Evolutionary conservation across 2,797 vertebrate species (phyloP).

Genomic region (Typhlichthys eigenmanni): DNA sequence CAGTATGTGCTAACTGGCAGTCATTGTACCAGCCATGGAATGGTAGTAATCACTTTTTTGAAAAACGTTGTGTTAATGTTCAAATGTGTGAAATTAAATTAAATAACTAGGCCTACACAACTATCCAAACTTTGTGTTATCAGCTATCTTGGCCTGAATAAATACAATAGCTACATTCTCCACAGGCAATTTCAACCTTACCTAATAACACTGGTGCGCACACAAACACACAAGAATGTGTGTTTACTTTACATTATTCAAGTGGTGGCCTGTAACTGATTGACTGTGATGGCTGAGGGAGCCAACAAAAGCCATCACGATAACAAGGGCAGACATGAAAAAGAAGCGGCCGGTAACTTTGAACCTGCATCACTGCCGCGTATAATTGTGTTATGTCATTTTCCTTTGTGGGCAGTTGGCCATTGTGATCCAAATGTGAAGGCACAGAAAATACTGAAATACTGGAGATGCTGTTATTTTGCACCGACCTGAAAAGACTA

Average conservation of each 20-base stretch:
- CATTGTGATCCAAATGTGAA: slow-evolving; percentile 11
- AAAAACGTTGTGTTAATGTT: too few relatives aligned
- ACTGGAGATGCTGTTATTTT: slow-evolving; percentile 34
- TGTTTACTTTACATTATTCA: slow-evolving; percentile 16
- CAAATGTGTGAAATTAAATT: too few relatives aligned
- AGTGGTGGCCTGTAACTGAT: slow-evolving; percentile 44
- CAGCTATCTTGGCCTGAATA: too few relatives aligned
- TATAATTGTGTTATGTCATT: slow-evolving; percentile 34
- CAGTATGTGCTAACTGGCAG: too few relatives aligned
- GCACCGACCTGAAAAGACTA: slow-evolving; percentile 37
- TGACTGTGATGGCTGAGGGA: slow-evolving; percentile 36
- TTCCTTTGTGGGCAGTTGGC: slow-evolving; percentile 5
- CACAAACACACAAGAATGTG: slow-evolving; percentile 4
- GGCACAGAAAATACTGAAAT: neutral
- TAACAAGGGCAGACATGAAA: slow-evolving; percentile 22
- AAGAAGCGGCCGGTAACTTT: slow-evolving; percentile 28
- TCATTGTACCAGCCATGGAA: too few relatives aligned
- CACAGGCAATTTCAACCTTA: neutral
- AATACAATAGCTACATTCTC: too few relatives aligned
- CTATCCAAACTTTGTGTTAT: too few relatives aligned
- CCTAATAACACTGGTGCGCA: slow-evolving; percentile 1
- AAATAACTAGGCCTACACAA: too few relatives aligned
- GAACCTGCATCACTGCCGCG: slow-evolving; percentile 21
- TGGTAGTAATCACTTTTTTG: too few relatives aligned
- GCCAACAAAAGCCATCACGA: slow-evolving; percentile 36